Evolutionary conservation across 2,113 vertebrate genomes (phyloP), one percentile per base, ranked within the genome.

Genomic region (Rhegmatorhina hoffmannsi): DNA sequence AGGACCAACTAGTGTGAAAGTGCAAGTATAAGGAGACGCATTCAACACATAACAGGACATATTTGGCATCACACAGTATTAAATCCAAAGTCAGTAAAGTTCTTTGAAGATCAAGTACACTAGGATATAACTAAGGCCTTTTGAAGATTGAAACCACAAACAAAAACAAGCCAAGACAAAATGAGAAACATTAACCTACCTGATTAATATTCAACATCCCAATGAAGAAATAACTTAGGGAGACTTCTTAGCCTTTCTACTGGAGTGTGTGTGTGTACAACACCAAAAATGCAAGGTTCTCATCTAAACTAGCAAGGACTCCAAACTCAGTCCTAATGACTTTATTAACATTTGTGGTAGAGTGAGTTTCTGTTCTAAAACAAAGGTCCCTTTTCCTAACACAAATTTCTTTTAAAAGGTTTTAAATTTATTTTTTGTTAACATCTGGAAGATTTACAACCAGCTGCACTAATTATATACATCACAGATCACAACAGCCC

Each of bases 91-190:
- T 55, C 85, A 90, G 50, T 21, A 40, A 73, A 66, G 55, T 92
- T 76, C 63, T 88, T 69, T 83, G 63, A 90, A 93, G 67, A 92
- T 90, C 53, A 86, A 90, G 78, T 76, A 69, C 25, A 43, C 28
- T 47, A 80, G 47, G n/a, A 64, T 56, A 78, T 60, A 68, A 87
- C 64, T 56, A 89, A 55, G 10, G n/a, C 23, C 44, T 87, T 89
- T 64, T 94, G 40, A 93, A 95, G 82, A 81, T 69, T 70, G 70
- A 92, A 82, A 46, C 46, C 46, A 82, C 62, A 59, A 84, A 80
- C 0, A 2, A 78, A 90, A 93, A 5, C 40, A 92, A 94, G 52
- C 31, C 47, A 60, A 73, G 59, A 88, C 43, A 34, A 86, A 90
- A 64, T 5, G 1, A 87, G 44, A 91, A 76, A 82, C 53, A 52